Evolutionary conservation across 1,140 invertebrate species (phyloP), one percentile per base, ranked within the genome.

Genomic region (Holotrichia oblita): DNA sequence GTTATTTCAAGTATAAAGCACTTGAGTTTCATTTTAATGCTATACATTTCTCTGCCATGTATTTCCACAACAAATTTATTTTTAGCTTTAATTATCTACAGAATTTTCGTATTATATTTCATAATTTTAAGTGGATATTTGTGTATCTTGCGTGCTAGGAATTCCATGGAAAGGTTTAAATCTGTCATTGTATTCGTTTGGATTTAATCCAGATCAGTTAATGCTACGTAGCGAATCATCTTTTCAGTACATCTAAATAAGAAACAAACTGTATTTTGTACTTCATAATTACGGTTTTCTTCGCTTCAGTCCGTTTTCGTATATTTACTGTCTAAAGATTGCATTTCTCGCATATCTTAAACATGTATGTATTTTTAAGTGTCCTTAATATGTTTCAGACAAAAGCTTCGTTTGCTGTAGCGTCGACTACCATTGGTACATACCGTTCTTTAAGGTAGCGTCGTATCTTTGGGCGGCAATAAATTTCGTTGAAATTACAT

Each of bases 171-270:
- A 64, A 64, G n/a, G 14, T 64, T 64, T 64, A 64, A 64, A 64
- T 64, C 17, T 27, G n/a, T 7, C 17, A 64, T 27, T 64, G 24
- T 64, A 9, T 9, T 64, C 17, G 10, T 2, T 12, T 64, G 61
- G 24, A 64, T 64, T 22, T 64, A 27, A 14, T 20, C 61, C 61
- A 64, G 61, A 64, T 64, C 61, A 64, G 61, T 10, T 64, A 64
- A 14, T 64, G 9, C 24, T 22, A 8, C 24, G 3, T 3, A 22
- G 3, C 61, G 6, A 20, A 20, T 64, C 61, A 64, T 64, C 61
- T 64, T 64, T 64, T 22, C 10, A 22, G 24, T 20, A 20, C 61
- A 22, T 64, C 61, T 14, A 27, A n/a, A n/a, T 59, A n/a, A 14
- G 55, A 59, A 64, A 64, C 61, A 64, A 64, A 64, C n/a, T 20